Percentiles rank a stretch among this genome's conserved stretches.
Evolutionary conservation across 1,140 invertebrate species (phyloP).

Genomic region (Sycobia sp.): DNA sequence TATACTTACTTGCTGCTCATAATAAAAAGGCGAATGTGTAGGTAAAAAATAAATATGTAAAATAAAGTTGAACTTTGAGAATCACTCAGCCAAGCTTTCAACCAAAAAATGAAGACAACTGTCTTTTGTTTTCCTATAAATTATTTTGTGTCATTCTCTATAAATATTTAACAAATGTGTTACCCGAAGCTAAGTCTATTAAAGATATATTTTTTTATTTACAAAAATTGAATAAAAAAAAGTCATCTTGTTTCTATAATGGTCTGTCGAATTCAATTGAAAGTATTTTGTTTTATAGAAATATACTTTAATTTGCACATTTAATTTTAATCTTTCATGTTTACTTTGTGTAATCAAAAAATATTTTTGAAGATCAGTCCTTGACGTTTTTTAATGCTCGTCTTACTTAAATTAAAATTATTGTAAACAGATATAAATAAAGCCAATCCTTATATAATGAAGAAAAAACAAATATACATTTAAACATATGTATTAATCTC

Average conservation of each 20-base stretch:
- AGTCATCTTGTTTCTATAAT: too few species aligned
- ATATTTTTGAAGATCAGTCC: background rate
- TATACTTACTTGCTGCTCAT: background rate
- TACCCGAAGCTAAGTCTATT: too few species aligned
- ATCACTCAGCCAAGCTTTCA: background rate
- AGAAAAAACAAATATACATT: background rate
- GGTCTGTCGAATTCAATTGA: too few species aligned
- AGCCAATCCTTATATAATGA: background rate
- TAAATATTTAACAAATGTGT: too few species aligned
- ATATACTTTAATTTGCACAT: too few species aligned
- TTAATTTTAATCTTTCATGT: background rate
- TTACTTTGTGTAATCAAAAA: background rate
- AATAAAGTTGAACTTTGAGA: background rate
- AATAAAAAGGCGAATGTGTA: background rate
- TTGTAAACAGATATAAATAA: background rate
- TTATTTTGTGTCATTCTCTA: too few species aligned
- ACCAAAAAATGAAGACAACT: background rate
- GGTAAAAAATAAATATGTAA: background rate
- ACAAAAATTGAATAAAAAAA: too few species aligned
- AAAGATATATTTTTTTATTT: too few species aligned
- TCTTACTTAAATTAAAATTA: conserved; percentile 9
- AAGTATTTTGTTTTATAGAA: too few species aligned
- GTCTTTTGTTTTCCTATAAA: background rate
- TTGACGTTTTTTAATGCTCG: background rate
- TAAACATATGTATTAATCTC: background rate